A percentile compares a stretch with the other conserved stretches of the same genome.
Evolutionary conservation across 2,888 invertebrate species (phyloP).

Genomic region (Eupeodes latifasciatus): DNA sequence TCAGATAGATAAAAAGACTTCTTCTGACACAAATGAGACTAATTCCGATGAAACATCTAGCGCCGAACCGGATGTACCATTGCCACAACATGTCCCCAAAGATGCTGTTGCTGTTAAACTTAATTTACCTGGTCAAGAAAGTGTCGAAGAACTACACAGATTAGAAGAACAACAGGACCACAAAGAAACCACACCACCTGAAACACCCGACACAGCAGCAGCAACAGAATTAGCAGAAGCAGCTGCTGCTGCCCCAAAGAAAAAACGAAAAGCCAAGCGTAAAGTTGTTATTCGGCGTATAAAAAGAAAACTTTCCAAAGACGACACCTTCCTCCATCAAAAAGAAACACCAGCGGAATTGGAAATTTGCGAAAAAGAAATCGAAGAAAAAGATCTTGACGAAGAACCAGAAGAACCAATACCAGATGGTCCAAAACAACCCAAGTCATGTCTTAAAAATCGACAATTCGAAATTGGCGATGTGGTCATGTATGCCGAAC

Average conservation of each 20-base stretch:
- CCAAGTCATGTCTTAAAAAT: conserved; percentile 81
- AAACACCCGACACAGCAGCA: background rate
- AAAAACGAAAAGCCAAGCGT: conserved; percentile 81
- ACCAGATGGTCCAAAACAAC: conserved; percentile 77
- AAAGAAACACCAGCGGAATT: conserved; percentile 78
- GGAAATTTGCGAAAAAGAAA: conserved; percentile 82
- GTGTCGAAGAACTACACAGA: conserved; percentile 35
- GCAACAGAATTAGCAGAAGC: background rate
- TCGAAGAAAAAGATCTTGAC: conserved; percentile 76
- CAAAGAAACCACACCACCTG: background rate
- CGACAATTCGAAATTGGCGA: conserved; percentile 82
- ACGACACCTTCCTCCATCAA: conserved; percentile 80
- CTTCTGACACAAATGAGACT: background rate
- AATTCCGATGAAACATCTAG: background rate
- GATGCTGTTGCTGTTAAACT: conserved; percentile 34
- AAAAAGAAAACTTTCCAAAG: conserved; percentile 82
- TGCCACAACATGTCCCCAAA: conserved; percentile 2
- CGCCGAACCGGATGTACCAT: background rate
- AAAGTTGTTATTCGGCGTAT: conserved; percentile 83
- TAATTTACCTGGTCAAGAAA: conserved; percentile 53
- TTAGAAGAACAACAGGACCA: conserved; percentile 13
- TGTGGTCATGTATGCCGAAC: conserved; percentile 82
- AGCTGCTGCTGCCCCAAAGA: conserved; percentile 74
- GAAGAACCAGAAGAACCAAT: conserved; percentile 72
- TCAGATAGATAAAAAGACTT: background rate